Evolutionary conservation across 2,888 invertebrate species (phyloP).

Genomic region (Stenotaenia linearis): DNA sequence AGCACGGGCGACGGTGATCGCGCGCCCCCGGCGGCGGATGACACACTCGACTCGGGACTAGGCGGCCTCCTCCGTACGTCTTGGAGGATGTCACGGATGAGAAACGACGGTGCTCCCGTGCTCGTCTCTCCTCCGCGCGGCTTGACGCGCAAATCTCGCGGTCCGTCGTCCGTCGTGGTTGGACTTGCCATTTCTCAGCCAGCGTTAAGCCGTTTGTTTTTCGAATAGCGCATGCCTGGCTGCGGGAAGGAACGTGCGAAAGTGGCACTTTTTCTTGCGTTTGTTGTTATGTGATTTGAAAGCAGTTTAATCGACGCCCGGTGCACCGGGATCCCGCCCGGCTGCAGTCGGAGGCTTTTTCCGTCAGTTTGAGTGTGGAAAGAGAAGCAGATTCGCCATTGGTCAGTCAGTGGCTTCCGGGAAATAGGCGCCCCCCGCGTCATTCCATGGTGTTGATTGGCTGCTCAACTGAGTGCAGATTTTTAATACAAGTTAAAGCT

Average conservation of each 20-base stretch:
- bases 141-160: constrained; percentile 24
- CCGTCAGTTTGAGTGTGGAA: constrained; percentile 9
- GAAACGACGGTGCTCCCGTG: constrained; percentile 7
- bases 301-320: constrained; percentile 12
- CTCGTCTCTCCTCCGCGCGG: constrained; percentile 3
- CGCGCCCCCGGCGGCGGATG: constrained; percentile 19
- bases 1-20: neutral
- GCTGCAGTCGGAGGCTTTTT: constrained; percentile 26
- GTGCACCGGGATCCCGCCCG: constrained; percentile 21
- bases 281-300: neutral
- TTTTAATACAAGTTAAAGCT: constrained; percentile 8
- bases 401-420: constrained; percentile 12
- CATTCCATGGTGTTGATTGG: constrained; percentile 23
- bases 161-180: constrained; percentile 12
- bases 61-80: constrained; percentile 14
- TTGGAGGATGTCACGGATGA: constrained; percentile 26
- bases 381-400: constrained; percentile 1
- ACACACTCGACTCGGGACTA: neutral
- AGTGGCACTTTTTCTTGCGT: neutral
- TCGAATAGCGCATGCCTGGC: neutral
- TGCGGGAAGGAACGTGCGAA: neutral
- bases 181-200: constrained; percentile 11
- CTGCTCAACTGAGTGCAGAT: constrained; percentile 17
- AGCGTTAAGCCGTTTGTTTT: constrained; percentile 7
- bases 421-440: constrained; percentile 12